Percentiles rank a stretch among this genome's conserved stretches.
Evolutionary conservation across 2,888 invertebrate genomes (phyloP).

Genomic region (Hylaea fasciaria): DNA sequence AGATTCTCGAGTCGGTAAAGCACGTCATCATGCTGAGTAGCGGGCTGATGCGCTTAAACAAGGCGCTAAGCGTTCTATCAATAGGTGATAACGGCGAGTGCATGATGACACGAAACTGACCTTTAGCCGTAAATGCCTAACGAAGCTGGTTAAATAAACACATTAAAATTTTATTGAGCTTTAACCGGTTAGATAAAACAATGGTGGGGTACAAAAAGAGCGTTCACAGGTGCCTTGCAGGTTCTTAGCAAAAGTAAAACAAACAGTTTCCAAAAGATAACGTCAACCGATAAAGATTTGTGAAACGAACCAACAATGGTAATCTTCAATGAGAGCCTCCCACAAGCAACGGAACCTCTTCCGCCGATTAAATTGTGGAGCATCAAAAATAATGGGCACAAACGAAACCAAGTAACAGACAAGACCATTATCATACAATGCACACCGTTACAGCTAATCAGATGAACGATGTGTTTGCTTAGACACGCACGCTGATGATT

Average conservation of each 20-base stretch:
- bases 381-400: slow-evolving; percentile 67
- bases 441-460: slow-evolving; percentile 62
- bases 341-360: slow-evolving; percentile 74
- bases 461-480: slow-evolving; percentile 55
- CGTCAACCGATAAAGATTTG: slow-evolving; percentile 56
- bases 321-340: slow-evolving; percentile 62
- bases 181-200: slow-evolving; percentile 21
- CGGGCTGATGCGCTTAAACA: slow-evolving; percentile 59
- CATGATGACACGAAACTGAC: slow-evolving; percentile 60
- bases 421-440: slow-evolving; percentile 55
- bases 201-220: slow-evolving; percentile 18
- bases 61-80: slow-evolving; percentile 62
- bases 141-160: slow-evolving; percentile 5
- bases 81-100: slow-evolving; percentile 63
- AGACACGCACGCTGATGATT: slow-evolving; percentile 50
- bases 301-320: slow-evolving; percentile 62
- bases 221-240: slow-evolving; percentile 34
- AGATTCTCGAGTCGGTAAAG: slow-evolving; percentile 46
- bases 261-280: slow-evolving; percentile 50
- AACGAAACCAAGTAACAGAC: slow-evolving; percentile 64
- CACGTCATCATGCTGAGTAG: slow-evolving; percentile 58
- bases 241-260: slow-evolving; percentile 37
- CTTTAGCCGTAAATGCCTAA: slow-evolving; percentile 24
- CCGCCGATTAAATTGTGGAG: slow-evolving; percentile 70
- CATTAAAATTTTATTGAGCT: slow-evolving; percentile 42